These are phyloP conservation scores for Neoaliturus tenellus DNA, from an alignment of 2,888 invertebrate species.

Conservation along the genomic window DNA sequence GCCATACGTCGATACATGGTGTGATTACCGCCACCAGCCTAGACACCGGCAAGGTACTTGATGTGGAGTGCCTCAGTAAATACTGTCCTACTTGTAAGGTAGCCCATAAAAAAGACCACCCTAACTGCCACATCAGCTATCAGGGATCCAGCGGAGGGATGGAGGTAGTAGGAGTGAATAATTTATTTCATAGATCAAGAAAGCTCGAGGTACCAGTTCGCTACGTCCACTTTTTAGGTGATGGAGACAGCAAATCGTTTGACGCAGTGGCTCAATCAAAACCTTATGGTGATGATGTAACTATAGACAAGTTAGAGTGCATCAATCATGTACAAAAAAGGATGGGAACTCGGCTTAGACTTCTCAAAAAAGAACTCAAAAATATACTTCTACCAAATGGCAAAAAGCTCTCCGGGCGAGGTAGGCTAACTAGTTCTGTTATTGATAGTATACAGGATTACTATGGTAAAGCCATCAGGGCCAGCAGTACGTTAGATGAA, in stretches of 20 bases:
- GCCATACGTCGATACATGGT: neutral
- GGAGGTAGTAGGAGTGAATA: constrained; percentile 23
- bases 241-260: constrained; percentile 25
- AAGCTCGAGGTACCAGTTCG: neutral
- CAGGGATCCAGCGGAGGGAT: neutral
- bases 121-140: neutral
- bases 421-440: constrained; percentile 63
- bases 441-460: constrained; percentile 65
- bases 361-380: neutral
- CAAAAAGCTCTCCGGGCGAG: constrained; percentile 59
- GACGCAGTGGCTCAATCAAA: neutral
- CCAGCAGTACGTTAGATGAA: constrained; percentile 60
- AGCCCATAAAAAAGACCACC: neutral
- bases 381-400: constrained; percentile 11
- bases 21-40: neutral
- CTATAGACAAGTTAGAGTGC: constrained; percentile 14
- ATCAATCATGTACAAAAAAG: constrained; percentile 13
- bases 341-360: constrained; percentile 3
- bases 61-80: neutral
- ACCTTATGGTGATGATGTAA: constrained; percentile 10
- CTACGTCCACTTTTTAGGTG: constrained; percentile 31
- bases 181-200: neutral
- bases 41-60: neutral
- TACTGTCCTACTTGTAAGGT: constrained; percentile 9
- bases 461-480: constrained; percentile 66